Conservation (phyloP, 2,797 vertebrate genomes). For the Rhabdophis nuchalis region DNA sequence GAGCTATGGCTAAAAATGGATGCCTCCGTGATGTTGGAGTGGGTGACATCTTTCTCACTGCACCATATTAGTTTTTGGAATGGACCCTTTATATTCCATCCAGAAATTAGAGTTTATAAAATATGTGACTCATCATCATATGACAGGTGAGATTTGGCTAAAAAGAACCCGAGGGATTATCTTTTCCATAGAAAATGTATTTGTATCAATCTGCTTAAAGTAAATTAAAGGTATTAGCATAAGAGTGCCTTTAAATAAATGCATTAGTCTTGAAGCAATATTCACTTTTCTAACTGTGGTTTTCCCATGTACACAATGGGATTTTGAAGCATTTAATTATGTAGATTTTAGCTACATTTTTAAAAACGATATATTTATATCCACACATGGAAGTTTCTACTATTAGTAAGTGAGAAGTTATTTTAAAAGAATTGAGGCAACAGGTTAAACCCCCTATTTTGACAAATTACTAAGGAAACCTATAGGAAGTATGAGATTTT, state of each 20-base stretch:
- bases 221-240: neutral
- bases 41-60: neutral
- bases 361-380: neutral
- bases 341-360: neutral
- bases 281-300: neutral
- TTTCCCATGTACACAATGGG: neutral
- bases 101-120: neutral
- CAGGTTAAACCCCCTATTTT: neutral
- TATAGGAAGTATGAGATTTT: neutral
- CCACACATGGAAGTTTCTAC: neutral
- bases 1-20: neutral
- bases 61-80: neutral
- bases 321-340: neutral
- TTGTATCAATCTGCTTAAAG: neutral
- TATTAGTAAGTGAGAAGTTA: neutral
- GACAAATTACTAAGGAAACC: neutral
- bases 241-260: neutral
- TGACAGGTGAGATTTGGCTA: neutral
- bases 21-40: neutral
- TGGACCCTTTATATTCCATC: neutral
- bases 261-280: neutral
- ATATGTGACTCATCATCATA: neutral
- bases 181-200: neutral
- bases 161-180: neutral
- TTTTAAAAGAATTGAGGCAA: neutral